phyloP scores from a whole-genome alignment of 2,113 vertebrate genomes.

The human region DNA sequence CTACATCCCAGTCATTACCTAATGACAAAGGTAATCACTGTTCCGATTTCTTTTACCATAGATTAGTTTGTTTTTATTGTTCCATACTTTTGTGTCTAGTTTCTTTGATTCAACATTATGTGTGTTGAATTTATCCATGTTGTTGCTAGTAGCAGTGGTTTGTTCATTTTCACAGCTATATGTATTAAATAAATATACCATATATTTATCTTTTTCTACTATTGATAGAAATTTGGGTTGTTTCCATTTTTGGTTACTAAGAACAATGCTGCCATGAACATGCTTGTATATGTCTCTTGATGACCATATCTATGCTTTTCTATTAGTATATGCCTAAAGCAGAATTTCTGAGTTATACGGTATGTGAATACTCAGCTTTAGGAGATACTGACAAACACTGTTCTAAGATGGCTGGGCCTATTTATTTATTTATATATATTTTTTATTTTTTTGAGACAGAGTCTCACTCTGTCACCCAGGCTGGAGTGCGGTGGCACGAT shows the following conservation, averaged over 20 bases:
- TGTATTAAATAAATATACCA: not conserved
- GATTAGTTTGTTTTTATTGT: not conserved
- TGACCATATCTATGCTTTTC: not conserved
- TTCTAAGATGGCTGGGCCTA: not conserved
- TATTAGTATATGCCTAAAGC: not conserved
- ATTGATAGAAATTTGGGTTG: not conserved
- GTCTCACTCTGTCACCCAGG: too few relatives aligned
- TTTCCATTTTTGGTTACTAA: not conserved
- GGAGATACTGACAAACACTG: not conserved
- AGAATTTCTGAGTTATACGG: not conserved
- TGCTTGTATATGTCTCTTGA: not conserved
- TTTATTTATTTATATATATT: not conserved
- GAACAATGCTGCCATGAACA: not conserved
- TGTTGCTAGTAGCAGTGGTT: not conserved
- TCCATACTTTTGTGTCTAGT: not conserved
- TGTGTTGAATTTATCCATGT: not conserved
- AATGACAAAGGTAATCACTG: not conserved
- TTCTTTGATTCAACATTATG: not conserved
- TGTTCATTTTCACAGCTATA: constrained; percentile 5
- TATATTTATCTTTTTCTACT: not conserved
- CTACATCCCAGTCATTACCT: not conserved
- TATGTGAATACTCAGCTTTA: not conserved
- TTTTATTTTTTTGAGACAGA: too few relatives aligned
- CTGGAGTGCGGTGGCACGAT: too few relatives aligned
- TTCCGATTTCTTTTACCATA: not conserved